phyloP scores from a whole-genome alignment of 2,888 invertebrate genomes.

The Eupithecia subfuscata region DNA sequence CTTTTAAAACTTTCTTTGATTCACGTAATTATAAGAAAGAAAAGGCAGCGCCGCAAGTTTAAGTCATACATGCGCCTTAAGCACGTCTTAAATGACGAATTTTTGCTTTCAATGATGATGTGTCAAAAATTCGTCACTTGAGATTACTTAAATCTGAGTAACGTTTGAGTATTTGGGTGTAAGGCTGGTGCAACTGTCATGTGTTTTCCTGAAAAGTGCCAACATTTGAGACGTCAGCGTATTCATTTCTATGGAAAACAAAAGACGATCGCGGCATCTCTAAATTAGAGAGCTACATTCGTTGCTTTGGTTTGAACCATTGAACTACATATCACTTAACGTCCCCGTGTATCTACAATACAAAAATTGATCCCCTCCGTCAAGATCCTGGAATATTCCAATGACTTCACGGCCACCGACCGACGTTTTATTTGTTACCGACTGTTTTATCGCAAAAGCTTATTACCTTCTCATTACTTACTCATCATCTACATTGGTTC shows the following conservation, averaged over 20 bases:
- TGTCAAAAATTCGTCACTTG: too few relatives aligned
- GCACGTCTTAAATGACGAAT: too few relatives aligned
- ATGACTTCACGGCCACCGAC: background rate
- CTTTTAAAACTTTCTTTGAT: too few relatives aligned
- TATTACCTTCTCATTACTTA: background rate
- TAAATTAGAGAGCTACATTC: background rate
- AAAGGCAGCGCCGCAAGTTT: too few relatives aligned
- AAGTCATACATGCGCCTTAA: too few relatives aligned
- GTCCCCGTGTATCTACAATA: background rate
- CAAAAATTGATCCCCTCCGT: background rate
- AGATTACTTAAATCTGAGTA: too few relatives aligned
- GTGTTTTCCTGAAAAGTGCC: too few relatives aligned
- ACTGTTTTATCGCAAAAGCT: background rate
- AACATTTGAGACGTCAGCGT: background rate
- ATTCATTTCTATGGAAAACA: background rate
- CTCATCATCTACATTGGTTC: conserved; percentile 42
- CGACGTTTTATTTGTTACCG: background rate
- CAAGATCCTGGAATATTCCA: background rate
- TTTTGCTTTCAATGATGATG: too few relatives aligned
- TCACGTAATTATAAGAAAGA: too few relatives aligned
- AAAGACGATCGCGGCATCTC: background rate
- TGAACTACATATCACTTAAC: background rate
- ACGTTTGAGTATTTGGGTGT: too few relatives aligned
- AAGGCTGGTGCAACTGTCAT: too few relatives aligned
- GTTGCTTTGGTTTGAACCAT: background rate